These are phyloP conservation scores for Aspiorhynchus laticeps DNA, from an alignment of 2,113 vertebrate genomes.

Conservation along the genomic window DNA sequence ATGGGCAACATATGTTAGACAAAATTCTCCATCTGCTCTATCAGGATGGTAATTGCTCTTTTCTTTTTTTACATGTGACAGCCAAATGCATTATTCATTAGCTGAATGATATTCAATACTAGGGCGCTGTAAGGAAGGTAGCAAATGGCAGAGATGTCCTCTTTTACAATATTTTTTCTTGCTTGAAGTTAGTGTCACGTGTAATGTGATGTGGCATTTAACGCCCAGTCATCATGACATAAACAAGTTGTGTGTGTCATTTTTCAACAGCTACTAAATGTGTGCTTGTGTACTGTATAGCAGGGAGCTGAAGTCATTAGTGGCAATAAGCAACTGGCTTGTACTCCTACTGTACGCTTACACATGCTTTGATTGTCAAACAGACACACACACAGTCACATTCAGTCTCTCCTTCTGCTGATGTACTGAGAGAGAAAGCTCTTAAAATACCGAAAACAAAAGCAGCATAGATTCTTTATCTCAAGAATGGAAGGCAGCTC, in stretches of 20 bases:
- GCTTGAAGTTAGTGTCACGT: slow-evolving; percentile 5
- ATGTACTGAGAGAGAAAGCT: neutral
- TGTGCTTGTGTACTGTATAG: neutral
- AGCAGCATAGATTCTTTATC: neutral
- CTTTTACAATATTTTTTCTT: neutral
- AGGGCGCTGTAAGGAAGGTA: slow-evolving; percentile 2
- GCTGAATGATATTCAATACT: slow-evolving; percentile 43
- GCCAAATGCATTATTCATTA: slow-evolving; percentile 76
- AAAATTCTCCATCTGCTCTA: slow-evolving; percentile 76
- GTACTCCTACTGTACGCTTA: neutral
- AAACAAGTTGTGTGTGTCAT: neutral
- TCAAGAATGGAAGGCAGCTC: neutral
- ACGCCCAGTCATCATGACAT: slow-evolving; percentile 33
- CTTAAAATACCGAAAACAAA: slow-evolving; percentile 11
- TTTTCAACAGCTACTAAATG: neutral
- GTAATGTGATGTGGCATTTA: slow-evolving; percentile 53
- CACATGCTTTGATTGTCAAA: slow-evolving; percentile 1
- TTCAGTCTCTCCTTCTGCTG: neutral
- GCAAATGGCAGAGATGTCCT: neutral
- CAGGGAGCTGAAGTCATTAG: neutral
- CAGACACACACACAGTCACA: neutral
- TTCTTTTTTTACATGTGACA: slow-evolving; percentile 68
- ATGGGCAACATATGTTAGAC: slow-evolving; percentile 75
- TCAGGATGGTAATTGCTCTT: slow-evolving; percentile 72
- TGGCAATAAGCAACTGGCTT: neutral